Evolutionary conservation across 2,888 invertebrate genomes (phyloP).

Genomic region (Perdita meconis): DNA sequence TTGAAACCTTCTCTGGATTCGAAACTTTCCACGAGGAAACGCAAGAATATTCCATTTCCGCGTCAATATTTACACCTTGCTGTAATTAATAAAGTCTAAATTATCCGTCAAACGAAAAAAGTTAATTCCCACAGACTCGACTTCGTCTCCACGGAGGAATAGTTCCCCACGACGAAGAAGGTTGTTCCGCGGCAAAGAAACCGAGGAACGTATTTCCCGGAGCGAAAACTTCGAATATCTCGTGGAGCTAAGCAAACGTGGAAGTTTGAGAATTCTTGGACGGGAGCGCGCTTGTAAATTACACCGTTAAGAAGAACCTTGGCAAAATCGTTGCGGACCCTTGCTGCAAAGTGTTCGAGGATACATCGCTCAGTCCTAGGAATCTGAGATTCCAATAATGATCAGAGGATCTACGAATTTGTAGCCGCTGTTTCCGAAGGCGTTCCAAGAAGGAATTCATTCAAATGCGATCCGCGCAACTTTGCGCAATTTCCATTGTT

Average conservation of each 20-base stretch:
- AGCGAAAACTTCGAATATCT: slow-evolving; percentile 1
- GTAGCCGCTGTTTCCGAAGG: slow-evolving; percentile 8
- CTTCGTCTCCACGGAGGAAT: too few relatives aligned
- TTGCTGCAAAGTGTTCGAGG: slow-evolving; percentile 8
- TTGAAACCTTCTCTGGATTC: too few relatives aligned
- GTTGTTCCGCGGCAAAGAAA: too few relatives aligned
- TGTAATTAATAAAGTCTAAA: too few relatives aligned
- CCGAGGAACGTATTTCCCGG: not conserved
- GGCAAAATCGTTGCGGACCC: not conserved
- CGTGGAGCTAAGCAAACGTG: not conserved
- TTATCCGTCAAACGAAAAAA: too few relatives aligned
- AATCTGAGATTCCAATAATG: slow-evolving; percentile 23
- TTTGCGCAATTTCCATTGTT: slow-evolving; percentile 31
- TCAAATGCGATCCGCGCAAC: slow-evolving; percentile 28
- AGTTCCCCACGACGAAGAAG: too few relatives aligned
- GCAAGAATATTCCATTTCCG: too few relatives aligned
- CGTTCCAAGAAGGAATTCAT: slow-evolving; percentile 20
- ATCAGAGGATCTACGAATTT: slow-evolving; percentile 32
- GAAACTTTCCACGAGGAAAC: too few relatives aligned
- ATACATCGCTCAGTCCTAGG: slow-evolving; percentile 5
- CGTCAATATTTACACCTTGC: too few relatives aligned
- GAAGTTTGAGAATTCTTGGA: not conserved
- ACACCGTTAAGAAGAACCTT: not conserved
- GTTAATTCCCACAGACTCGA: too few relatives aligned
- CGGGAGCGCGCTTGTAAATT: slow-evolving; percentile 3